Conservation (phyloP, 2,888 invertebrate genomes). For the Himalopsyche tibetana region DNA sequence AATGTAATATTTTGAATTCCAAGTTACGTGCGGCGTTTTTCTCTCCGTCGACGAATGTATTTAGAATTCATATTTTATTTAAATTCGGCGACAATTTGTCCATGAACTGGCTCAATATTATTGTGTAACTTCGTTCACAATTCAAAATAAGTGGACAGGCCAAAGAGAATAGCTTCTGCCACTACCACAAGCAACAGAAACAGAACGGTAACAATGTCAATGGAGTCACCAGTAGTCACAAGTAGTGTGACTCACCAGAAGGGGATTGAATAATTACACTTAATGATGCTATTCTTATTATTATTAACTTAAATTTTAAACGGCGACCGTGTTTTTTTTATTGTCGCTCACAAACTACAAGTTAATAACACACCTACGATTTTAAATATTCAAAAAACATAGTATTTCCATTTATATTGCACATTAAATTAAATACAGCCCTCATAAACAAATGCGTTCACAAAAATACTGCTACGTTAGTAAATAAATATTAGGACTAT, state of each 20-base stretch:
- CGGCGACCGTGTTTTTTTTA: constrained; percentile 21
- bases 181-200: not conserved
- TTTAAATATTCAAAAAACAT: not conserved
- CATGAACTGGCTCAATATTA: constrained; percentile 6
- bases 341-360: constrained; percentile 40
- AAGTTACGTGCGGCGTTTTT: too few relatives aligned
- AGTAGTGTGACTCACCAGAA: not conserved
- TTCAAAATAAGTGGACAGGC: constrained; percentile 15
- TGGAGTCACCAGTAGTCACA: not conserved
- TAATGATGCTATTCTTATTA: constrained; percentile 27
- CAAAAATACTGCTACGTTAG: too few relatives aligned
- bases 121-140: constrained; percentile 5
- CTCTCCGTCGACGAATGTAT: too few relatives aligned
- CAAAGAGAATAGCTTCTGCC: constrained; percentile 3
- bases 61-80: constrained; percentile 1
- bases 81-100: constrained; percentile 35
- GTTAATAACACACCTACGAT: constrained; percentile 33
- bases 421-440: too few relatives aligned
- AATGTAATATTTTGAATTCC: too few relatives aligned
- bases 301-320: constrained; percentile 43
- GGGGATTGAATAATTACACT: constrained; percentile 39
- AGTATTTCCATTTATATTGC: too few relatives aligned
- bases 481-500: too few relatives aligned
- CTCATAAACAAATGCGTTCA: too few relatives aligned
- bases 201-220: too few relatives aligned